phyloP scores from a whole-genome alignment of 92 coral and sea anemone genomes.

The Siderastrea radians region DNA sequence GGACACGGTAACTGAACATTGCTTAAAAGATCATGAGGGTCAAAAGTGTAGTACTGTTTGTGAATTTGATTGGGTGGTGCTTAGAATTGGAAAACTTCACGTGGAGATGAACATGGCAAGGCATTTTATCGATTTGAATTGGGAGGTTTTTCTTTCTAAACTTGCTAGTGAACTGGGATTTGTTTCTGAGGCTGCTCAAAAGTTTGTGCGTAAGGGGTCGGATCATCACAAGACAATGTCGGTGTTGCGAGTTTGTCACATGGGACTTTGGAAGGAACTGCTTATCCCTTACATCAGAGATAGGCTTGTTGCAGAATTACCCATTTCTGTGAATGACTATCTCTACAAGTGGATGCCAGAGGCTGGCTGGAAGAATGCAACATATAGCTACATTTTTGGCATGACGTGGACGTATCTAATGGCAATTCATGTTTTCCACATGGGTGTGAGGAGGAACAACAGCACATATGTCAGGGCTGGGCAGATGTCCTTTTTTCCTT shows the following conservation, averaged over 20 bases:
- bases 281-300: conserved; percentile 41
- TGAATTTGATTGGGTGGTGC: conserved; percentile 51
- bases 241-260: not conserved
- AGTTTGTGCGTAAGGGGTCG: conserved; percentile 28
- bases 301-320: conserved; percentile 11
- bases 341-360: conserved; percentile 45
- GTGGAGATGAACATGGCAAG: conserved; percentile 67
- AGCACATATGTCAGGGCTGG: conserved; percentile 30
- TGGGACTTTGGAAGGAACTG: conserved; percentile 28
- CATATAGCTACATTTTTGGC: conserved; percentile 8
- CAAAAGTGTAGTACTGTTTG: not conserved
- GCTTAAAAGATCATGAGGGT: not conserved
- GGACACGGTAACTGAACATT: conserved; percentile 7
- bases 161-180: conserved; percentile 54
- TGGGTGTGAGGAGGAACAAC: conserved; percentile 40
- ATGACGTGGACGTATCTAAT: conserved; percentile 19
- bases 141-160: conserved; percentile 43
- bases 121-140: conserved; percentile 12
- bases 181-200: conserved; percentile 28
- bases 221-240: conserved; percentile 52
- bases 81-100: conserved; percentile 52
- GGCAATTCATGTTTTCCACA: conserved; percentile 29
- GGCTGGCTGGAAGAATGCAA: conserved; percentile 16
- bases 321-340: conserved; percentile 50
- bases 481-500: conserved; percentile 22